Percentiles rank a stretch among this genome's conserved stretches.
phyloP scores from a whole-genome alignment of 2,888 invertebrate species.

The Phengaris alcon region DNA sequence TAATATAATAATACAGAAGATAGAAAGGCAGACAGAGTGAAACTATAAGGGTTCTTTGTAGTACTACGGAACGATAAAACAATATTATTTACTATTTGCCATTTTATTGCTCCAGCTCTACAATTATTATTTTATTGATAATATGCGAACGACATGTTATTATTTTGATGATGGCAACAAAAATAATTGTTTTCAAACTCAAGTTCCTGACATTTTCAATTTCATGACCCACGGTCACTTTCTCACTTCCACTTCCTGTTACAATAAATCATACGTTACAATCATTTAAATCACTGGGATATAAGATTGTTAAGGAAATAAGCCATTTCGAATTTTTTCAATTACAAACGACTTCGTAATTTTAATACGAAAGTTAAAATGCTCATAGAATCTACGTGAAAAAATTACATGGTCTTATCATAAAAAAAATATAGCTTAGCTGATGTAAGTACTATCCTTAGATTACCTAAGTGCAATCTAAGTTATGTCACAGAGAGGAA shows the following conservation, averaged over 20 bases:
- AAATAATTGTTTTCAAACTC: slow-evolving; percentile 14
- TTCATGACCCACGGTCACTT: neutral
- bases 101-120: neutral
- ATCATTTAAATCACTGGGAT: neutral
- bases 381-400: no score
- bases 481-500: slow-evolving; percentile 1
- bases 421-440: neutral
- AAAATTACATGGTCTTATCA: no score
- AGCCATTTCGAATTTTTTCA: neutral
- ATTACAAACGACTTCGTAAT: neutral
- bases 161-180: slow-evolving; percentile 12
- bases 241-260: slow-evolving; percentile 7
- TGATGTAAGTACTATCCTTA: no score
- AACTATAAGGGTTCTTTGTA: no score
- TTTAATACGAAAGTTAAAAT: neutral
- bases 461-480: slow-evolving; percentile 7
- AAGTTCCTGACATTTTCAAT: slow-evolving; percentile 10
- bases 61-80: no score
- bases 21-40: no score
- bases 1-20: no score
- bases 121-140: neutral
- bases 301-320: neutral
- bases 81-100: no score
- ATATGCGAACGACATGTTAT: neutral
- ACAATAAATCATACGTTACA: slow-evolving; percentile 20